Evolutionary conservation across 2,888 invertebrate species (phyloP).

Genomic region (Siphonodentalium dalli): DNA sequence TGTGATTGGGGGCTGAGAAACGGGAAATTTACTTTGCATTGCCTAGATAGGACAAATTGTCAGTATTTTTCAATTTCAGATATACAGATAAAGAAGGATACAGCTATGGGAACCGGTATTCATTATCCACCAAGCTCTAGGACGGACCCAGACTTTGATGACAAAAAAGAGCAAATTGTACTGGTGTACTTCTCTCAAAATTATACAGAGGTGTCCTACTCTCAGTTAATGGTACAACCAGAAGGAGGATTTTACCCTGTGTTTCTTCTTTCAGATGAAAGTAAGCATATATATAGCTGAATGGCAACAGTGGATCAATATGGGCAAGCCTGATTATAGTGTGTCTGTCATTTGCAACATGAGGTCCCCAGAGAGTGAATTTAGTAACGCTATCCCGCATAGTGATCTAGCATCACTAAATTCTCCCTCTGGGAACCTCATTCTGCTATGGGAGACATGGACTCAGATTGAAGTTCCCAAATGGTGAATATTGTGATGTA

Average conservation of each 20-base stretch:
- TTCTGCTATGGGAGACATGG: too few species aligned
- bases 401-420: too few species aligned
- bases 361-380: too few species aligned
- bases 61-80: conserved; percentile 28
- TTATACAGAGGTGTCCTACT: conserved; percentile 43
- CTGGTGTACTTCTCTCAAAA: conserved; percentile 56
- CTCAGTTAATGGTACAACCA: conserved; percentile 57
- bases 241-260: conserved; percentile 59
- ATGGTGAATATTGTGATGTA: too few species aligned
- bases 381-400: too few species aligned
- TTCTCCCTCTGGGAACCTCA: too few species aligned
- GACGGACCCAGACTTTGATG: conserved; percentile 40
- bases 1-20: too few species aligned
- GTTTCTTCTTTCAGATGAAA: conserved; percentile 44
- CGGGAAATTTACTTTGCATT: too few species aligned
- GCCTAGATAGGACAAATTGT: too few species aligned
- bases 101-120: conserved; percentile 59
- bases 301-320: neutral
- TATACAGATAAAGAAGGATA: conserved; percentile 36
- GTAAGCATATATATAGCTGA: conserved; percentile 28
- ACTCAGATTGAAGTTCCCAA: too few species aligned
- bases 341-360: too few species aligned
- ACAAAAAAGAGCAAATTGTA: conserved; percentile 52
- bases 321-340: neutral
- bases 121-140: conserved; percentile 47